Conservation (phyloP, 2,113 vertebrate species). For the Sigmodon hispidus region DNA sequence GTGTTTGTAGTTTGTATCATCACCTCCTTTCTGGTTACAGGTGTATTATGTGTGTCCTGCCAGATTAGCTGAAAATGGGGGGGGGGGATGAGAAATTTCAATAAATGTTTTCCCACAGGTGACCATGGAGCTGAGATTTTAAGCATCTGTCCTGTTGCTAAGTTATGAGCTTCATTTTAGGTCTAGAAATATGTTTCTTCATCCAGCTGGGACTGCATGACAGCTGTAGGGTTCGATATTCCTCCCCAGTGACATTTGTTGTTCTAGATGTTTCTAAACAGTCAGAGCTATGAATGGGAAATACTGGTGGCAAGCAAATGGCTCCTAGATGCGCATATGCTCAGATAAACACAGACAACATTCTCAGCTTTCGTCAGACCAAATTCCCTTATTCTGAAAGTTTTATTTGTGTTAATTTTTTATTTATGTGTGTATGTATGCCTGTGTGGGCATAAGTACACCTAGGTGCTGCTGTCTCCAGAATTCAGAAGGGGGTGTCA, state of each 20-base stretch:
- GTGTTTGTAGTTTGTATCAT: background rate
- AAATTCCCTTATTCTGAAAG: background rate
- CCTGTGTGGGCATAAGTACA: background rate
- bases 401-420: background rate
- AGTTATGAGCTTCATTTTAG: background rate
- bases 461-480: background rate
- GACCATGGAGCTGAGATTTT: background rate
- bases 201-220: background rate
- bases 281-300: background rate
- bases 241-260: background rate
- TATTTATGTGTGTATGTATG: background rate
- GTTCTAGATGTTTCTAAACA: background rate
- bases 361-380: constrained; percentile 27
- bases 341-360: background rate
- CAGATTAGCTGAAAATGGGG: constrained; percentile 47
- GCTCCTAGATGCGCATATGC: background rate
- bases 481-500: background rate
- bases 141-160: background rate
- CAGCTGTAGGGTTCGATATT: rapidly evolving
- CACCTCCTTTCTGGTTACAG: constrained; percentile 52
- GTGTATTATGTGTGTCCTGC: constrained; percentile 6
- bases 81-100: constrained; percentile 31
- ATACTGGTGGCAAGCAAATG: background rate
- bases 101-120: background rate
- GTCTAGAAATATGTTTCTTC: background rate